phyloP scores from a whole-genome alignment of 30 jellyfish, hydroid and myxozoan genomes.

The Nemopilema nomurai region DNA sequence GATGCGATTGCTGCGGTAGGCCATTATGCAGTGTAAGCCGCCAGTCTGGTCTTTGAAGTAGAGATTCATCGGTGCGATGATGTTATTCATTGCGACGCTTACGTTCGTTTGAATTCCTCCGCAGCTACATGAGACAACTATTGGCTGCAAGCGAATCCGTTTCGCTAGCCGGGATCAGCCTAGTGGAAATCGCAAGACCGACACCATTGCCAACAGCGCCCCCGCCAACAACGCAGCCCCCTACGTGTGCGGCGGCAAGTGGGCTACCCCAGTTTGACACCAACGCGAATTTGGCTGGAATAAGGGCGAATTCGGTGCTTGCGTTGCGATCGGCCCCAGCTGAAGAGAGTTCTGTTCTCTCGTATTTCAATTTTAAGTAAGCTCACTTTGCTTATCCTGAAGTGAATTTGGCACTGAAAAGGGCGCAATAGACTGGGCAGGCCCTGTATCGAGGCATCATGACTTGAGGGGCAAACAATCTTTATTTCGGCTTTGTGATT shows the following conservation, averaged over 20 bases:
- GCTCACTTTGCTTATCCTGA: no score
- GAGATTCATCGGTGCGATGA: not conserved
- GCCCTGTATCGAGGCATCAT: no score
- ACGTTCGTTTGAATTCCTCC: not conserved
- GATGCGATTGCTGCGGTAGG: no score
- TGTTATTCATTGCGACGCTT: not conserved
- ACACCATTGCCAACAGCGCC: constrained; percentile 73
- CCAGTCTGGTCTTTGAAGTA: no score
- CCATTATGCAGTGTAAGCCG: no score
- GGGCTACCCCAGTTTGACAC: constrained; percentile 49
- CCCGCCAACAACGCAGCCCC: constrained; percentile 89
- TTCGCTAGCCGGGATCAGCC: constrained; percentile 78
- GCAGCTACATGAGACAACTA: constrained; percentile 44
- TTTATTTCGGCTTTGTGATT: no score
- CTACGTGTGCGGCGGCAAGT: constrained; percentile 82
- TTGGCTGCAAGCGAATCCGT: constrained; percentile 24
- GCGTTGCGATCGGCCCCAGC: constrained; percentile 72
- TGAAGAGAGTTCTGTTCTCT: constrained; percentile 22
- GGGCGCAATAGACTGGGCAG: no score
- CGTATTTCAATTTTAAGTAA: constrained; percentile 60
- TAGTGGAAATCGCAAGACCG: constrained; percentile 19
- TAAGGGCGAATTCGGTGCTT: constrained; percentile 50
- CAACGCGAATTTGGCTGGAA: constrained; percentile 60
- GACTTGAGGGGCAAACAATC: no score
- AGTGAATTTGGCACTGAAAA: no score